Base-by-base conservation (phyloP, 1,140 invertebrate species). In the Drosophila burlai region DNA sequence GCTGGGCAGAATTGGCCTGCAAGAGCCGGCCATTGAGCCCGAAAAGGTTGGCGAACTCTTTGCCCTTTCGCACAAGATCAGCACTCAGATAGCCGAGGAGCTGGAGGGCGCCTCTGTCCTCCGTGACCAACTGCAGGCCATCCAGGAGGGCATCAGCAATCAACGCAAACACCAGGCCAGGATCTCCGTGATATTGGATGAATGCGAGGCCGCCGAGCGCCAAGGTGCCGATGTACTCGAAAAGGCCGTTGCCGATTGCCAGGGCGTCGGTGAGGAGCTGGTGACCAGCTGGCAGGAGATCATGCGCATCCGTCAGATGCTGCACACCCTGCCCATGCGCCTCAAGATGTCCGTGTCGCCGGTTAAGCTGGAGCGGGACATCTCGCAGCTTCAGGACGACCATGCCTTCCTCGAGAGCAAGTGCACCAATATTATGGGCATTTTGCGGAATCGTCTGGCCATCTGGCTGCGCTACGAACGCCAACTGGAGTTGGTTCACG, bases 401-500 rank as follows among this genome's bases (percentile, higher is more conserved):
- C 96, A 97, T 78, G 94, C 95, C 1, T 94, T 94, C 43, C 89
- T 97, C 24, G 96, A 97, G 85, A 94, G 94, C 15, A 94, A 95
- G 47, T 96, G 96, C 73, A 94, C 94, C 2, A 94, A 95, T 34
- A 93, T 97, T 3, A 93, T 96, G 63, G 93, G 93, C 2, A 87
- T 95, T n/a, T 92, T 97, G 6, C 94, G 94, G n/a, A 94, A 94
- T 50, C 94, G 96, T 10, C 82, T 96, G 21, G 94, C 94, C 11
- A 89, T 97, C 8, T 97, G 97, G 97, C 93, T 95, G 38, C 93
- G 96, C 31, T 97, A 97, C 80, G 96, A 97, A 76, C 93, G 94
- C 18, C 96, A 97, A 78, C 91, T 97, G 65, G 96, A 97, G 79
- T 81, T 95, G 90, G 96, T 97, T 2, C 96, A 97, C 57, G 95